Percentiles rank a stretch among this genome's conserved stretches.
phyloP scores from a whole-genome alignment of 1,140 invertebrate genomes.

The Achatina immaculata region DNA sequence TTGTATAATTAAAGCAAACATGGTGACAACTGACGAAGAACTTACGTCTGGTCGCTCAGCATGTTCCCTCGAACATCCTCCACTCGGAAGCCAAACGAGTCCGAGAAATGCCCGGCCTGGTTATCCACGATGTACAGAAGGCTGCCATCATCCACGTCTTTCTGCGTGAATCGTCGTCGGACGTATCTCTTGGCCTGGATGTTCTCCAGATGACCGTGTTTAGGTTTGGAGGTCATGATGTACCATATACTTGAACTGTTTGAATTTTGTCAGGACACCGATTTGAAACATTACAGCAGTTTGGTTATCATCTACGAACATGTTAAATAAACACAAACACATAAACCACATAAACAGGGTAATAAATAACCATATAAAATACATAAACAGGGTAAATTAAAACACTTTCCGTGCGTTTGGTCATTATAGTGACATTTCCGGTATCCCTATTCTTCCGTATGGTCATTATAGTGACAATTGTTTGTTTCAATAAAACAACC shows the following conservation, averaged over 20 bases:
- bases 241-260: conserved; percentile 60
- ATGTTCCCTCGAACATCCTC: conserved; percentile 63
- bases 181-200: conserved; percentile 60
- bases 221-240: conserved; percentile 58
- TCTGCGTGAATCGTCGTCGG: conserved; percentile 67
- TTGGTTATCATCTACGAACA: conserved; percentile 38
- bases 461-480: no score
- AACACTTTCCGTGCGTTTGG: no score
- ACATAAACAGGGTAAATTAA: no score
- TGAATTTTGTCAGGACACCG: no score
- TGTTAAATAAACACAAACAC: neutral
- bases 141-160: conserved; percentile 86
- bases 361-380: neutral
- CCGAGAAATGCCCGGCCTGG: conserved; percentile 56
- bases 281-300: no score
- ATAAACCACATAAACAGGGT: neutral
- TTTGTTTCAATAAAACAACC: no score
- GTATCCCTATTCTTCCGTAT: no score
- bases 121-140: conserved; percentile 66
- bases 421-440: no score
- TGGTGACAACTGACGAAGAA: neutral
- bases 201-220: conserved; percentile 66
- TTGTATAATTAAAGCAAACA: no score
- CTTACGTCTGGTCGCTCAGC: conserved; percentile 61
- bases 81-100: conserved; percentile 65